Evolutionary conservation across 2,797 vertebrate genomes (phyloP).

Genomic region (Leuciscus waleckii): DNA sequence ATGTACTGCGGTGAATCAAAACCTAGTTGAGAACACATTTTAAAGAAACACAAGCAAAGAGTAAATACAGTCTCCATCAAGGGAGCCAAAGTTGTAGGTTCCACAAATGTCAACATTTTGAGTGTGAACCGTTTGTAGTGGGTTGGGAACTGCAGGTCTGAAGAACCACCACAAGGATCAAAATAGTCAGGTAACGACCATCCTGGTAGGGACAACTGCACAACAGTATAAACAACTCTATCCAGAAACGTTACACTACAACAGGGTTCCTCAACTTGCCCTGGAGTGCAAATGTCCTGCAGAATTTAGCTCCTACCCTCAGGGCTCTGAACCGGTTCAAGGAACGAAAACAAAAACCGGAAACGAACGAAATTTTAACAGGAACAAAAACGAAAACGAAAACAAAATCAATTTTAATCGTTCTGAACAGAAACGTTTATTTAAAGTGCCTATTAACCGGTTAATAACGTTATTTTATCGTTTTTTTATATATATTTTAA

Average conservation of each 20-base stretch:
- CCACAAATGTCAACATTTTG: conserved; percentile 80
- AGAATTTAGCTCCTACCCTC: neutral
- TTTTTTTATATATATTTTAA: too few species aligned
- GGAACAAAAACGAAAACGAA: too few species aligned
- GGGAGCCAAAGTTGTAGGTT: conserved; percentile 9
- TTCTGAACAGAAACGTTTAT: too few species aligned
- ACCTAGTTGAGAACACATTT: conserved; percentile 58
- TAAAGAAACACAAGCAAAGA: neutral
- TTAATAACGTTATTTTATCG: too few species aligned
- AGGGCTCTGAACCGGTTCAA: too few species aligned
- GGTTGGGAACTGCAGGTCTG: conserved; percentile 60
- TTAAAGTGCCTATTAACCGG: too few species aligned
- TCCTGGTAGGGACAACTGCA: conserved; percentile 69
- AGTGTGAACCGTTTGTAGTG: conserved; percentile 73
- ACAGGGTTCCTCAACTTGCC: neutral
- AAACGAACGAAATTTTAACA: too few species aligned
- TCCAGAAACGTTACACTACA: neutral
- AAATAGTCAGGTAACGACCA: conserved; percentile 68
- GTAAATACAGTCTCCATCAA: conserved; percentile 47
- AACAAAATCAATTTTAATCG: too few species aligned
- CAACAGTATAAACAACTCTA: neutral
- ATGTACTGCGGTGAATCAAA: conserved; percentile 70
- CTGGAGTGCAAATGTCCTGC: neutral
- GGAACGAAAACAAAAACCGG: too few species aligned
- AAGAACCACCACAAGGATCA: conserved; percentile 60